Base-by-base conservation (phyloP, 35 echinoderm and acorn worm species). In the Stichopus chloronotus region DNA sequence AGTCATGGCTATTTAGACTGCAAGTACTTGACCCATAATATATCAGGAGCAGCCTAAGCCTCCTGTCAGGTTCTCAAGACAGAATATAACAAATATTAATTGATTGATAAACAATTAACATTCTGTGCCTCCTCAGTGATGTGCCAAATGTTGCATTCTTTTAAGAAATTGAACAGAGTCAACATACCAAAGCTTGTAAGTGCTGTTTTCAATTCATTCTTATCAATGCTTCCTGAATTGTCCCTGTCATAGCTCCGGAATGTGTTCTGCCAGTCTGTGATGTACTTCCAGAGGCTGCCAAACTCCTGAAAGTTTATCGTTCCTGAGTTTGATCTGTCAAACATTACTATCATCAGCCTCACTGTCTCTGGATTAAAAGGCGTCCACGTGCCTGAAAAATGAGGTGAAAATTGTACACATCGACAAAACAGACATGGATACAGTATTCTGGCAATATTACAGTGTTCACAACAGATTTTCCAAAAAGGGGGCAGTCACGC, bases 241-340 rank as follows among this genome's bases (percentile, higher is more conserved):
- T 99, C 97, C 57, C 92, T 93, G 78, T 99, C 97, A 56, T 99
- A 99, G n/a, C 90, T 87, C 54, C 95, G 68, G 78, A 99, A 99
- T n/a, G 97, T 96, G 0, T 21, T 92, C 86, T 99, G 97, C 97
- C 97, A 99, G 87, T 99, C 95, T 56, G 97, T 99, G 59, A 99
- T 94, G 79, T 99, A 99, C 79, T 99, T 99, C 97, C 97, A 99
- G 6, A 99, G 83, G 9, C 93, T 79, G 19, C 97, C 97, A 96
- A 99, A 99, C 91, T 99, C 97, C 30, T 99, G 95, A 90, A 99
- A 99, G 92, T 93, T 96, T 53, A 99, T 99, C 5, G 95, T 96
- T 7, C 95, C 97, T 17, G 74, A 90, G 54, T 99, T 58, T 71
- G 96, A 93, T 43, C 92, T 87, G 69, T 99, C 97, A 95, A 99